Percentiles rank a stretch among this genome's conserved stretches.
phyloP scores from a whole-genome alignment of 1,140 invertebrate species.

The Ceratosolen fusciceps region DNA sequence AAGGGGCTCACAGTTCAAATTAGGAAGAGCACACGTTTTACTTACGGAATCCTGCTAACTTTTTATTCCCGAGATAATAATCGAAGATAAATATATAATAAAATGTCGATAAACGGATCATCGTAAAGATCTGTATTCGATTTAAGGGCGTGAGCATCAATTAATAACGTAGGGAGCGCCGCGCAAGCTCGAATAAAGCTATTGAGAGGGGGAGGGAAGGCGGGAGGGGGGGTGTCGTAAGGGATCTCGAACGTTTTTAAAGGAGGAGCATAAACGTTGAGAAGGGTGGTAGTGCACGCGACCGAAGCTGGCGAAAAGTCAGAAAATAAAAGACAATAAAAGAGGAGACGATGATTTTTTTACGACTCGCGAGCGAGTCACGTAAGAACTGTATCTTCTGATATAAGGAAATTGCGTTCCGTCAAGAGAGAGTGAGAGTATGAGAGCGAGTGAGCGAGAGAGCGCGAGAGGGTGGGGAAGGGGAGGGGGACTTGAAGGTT shows the following conservation, averaged over 20 bases:
- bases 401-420: background rate
- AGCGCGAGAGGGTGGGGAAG: conserved; percentile 31
- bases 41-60: background rate
- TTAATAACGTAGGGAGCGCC: conserved; percentile 7
- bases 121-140: conserved; percentile 30
- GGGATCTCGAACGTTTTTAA: background rate
- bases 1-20: too few species aligned
- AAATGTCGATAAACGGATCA: conserved; percentile 21
- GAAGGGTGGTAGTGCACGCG: background rate
- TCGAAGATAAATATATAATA: background rate
- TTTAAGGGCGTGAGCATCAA: conserved; percentile 4
- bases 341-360: conserved; percentile 43
- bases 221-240: background rate
- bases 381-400: background rate
- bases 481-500: conserved; percentile 19
- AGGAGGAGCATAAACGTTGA: conserved; percentile 21
- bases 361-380: conserved; percentile 34
- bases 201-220: background rate
- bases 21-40: background rate
- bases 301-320: conserved; percentile 3
- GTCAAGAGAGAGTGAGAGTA: too few species aligned
- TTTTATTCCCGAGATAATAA: background rate
- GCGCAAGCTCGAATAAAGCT: background rate
- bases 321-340: conserved; percentile 46
- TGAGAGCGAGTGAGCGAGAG: conserved; percentile 32